Percentiles rank a stretch among this genome's conserved stretches.
Evolutionary conservation across 2,888 invertebrate genomes (phyloP).

Genomic region (Cheiracanthium punctorium): DNA sequence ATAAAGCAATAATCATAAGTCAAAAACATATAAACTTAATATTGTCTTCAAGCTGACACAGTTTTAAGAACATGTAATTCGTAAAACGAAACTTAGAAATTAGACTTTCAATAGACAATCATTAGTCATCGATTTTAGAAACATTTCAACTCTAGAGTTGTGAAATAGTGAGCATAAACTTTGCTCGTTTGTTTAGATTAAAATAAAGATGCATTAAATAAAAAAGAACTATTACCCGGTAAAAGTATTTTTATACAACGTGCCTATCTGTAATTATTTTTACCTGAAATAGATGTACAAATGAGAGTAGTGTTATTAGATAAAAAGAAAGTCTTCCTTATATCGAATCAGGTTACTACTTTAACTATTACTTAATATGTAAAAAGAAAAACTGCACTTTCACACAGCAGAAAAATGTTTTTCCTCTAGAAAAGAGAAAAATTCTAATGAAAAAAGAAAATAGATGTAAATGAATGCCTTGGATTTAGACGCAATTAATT

Average conservation of each 20-base stretch:
- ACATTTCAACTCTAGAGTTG: conserved; percentile 45
- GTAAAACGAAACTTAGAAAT: conserved; percentile 26
- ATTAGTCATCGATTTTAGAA: conserved; percentile 55
- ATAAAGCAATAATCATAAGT: too few species aligned
- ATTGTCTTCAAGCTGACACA: too few species aligned
- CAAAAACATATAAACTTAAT: too few species aligned
- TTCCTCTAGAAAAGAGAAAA: too few species aligned
- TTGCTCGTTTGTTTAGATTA: conserved; percentile 39
- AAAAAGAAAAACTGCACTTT: too few species aligned
- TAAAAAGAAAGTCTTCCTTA: conserved; percentile 55
- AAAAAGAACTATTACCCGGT: conserved; percentile 29
- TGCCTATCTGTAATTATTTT: conserved; percentile 38
- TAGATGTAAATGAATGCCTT: too few species aligned
- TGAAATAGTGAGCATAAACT: conserved; percentile 36
- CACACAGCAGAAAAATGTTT: too few species aligned
- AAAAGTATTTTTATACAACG: conserved; percentile 62
- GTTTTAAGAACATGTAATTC: background rate
- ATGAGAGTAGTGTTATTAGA: conserved; percentile 56
- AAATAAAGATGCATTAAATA: background rate
- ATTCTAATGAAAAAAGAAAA: too few species aligned
- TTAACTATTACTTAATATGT: too few species aligned
- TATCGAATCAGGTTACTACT: too few species aligned
- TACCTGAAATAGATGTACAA: conserved; percentile 44
- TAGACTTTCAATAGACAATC: conserved; percentile 53
- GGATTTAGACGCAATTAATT: too few species aligned